Percentiles rank a stretch among this genome's conserved stretches.
These are phyloP conservation scores for Menura novaehollandiae DNA, from an alignment of 2,113 vertebrate genomes.

Conservation along the genomic window DNA sequence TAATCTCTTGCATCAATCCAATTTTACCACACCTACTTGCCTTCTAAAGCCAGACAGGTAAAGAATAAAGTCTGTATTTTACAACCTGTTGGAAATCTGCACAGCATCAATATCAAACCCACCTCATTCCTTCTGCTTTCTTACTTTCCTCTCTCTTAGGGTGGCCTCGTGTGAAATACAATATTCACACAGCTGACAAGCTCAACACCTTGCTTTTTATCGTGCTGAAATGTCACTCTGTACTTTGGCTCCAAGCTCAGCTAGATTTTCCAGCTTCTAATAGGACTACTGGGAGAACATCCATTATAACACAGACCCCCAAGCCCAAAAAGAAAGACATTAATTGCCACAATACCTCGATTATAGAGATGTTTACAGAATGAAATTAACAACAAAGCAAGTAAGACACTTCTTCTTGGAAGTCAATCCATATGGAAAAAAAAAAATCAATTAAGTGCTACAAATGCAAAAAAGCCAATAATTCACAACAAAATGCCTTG, in stretches of 20 bases:
- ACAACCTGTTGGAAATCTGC: background rate
- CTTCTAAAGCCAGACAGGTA: background rate
- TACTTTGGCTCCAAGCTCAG: background rate
- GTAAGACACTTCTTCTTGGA: background rate
- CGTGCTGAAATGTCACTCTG: background rate
- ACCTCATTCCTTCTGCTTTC: background rate
- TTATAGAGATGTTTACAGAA: conserved; percentile 33
- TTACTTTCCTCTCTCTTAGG: background rate
- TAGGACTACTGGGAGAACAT: conserved; percentile 6
- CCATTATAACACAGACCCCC: background rate
- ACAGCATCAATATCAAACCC: background rate
- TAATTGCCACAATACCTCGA: conserved; percentile 1
- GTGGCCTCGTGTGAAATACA: background rate
- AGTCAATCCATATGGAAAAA: background rate
- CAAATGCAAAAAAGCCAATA: background rate
- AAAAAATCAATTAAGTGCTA: conserved; percentile 9
- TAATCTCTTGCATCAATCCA: background rate
- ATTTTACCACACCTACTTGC: background rate
- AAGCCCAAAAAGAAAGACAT: background rate
- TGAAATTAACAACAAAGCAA: conserved; percentile 20
- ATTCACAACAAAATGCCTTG: background rate
- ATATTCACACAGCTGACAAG: background rate
- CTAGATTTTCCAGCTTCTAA: conserved; percentile 1
- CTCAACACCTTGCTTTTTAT: background rate
- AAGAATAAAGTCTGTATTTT: background rate